Evolutionary conservation across 1,140 invertebrate genomes (phyloP).

Genomic region (Eubasilissa regina): DNA sequence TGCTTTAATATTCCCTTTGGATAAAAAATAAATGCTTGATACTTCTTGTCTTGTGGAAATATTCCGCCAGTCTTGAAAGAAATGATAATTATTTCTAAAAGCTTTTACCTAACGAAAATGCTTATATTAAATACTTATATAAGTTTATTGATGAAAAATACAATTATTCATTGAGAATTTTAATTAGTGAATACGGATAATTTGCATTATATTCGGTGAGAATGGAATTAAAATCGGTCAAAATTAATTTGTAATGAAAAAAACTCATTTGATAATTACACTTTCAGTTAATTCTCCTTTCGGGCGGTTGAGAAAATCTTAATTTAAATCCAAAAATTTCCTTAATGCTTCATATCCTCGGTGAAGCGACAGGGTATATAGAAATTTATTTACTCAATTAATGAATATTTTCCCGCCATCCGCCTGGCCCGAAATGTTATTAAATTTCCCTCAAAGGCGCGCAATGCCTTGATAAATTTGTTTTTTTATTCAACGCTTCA

Average conservation of each 20-base stretch:
- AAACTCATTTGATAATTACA: slow-evolving; percentile 4
- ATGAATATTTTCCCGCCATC: slow-evolving; percentile 41
- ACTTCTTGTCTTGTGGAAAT: too few species aligned
- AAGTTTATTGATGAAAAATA: neutral
- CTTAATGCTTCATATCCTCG: slow-evolving; percentile 22
- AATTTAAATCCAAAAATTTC: slow-evolving; percentile 24
- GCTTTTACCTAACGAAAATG: too few species aligned
- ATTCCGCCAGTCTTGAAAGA: too few species aligned
- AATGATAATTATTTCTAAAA: too few species aligned
- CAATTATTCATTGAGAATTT: neutral
- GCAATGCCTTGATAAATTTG: slow-evolving; percentile 46
- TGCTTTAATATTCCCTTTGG: too few species aligned
- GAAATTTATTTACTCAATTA: slow-evolving; percentile 43
- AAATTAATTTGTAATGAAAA: neutral
- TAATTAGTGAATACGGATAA: neutral
- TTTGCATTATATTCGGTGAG: neutral
- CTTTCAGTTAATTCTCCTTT: neutral
- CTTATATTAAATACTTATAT: neutral
- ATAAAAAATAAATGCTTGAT: too few species aligned
- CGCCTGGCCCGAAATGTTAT: slow-evolving; percentile 30
- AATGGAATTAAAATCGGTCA: slow-evolving; percentile 5
- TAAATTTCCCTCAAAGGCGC: slow-evolving; percentile 41
- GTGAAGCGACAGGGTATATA: slow-evolving; percentile 10
- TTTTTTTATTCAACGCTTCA: slow-evolving; percentile 44
- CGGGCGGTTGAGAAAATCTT: neutral